A percentile compares a stretch with the other conserved stretches of the same genome.
These are phyloP conservation scores for Callyntrura guangdongensis DNA, from an alignment of 2,888 invertebrate genomes.

Conservation along the genomic window DNA sequence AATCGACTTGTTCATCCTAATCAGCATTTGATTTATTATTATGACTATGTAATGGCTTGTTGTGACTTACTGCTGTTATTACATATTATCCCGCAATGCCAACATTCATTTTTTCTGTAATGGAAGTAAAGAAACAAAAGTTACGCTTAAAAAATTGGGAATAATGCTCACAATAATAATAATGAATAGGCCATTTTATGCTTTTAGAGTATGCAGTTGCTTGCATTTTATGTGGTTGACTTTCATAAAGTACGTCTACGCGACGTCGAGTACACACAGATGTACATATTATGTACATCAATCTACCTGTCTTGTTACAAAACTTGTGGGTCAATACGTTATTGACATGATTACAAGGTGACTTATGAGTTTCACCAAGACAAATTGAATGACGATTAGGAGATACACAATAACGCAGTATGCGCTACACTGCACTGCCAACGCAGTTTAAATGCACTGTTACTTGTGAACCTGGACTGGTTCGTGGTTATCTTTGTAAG, in stretches of 20 bases:
- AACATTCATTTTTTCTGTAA: conserved; percentile 74
- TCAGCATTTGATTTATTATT: conserved; percentile 79
- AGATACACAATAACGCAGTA: conserved; percentile 5
- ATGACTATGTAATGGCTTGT: conserved; percentile 78
- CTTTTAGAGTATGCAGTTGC: conserved; percentile 26
- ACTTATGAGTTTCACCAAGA: conserved; percentile 76
- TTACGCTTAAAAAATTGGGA: conserved; percentile 37
- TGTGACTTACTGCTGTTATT: conserved; percentile 80
- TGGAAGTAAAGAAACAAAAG: conserved; percentile 70
- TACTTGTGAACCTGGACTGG: no score
- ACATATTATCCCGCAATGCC: conserved; percentile 79
- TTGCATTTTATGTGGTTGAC: conserved; percentile 27
- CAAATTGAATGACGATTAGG: conserved; percentile 72
- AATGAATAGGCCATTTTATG: conserved; percentile 55
- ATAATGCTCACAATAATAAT: conserved; percentile 61
- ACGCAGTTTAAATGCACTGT: background rate
- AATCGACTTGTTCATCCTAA: conserved; percentile 74
- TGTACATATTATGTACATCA: background rate
- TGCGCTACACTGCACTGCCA: conserved; percentile 28
- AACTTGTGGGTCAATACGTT: conserved; percentile 70
- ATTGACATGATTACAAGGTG: conserved; percentile 78
- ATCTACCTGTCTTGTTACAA: conserved; percentile 44
- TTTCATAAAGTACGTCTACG: conserved; percentile 10
- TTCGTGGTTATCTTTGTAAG: background rate
- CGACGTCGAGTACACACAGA: no score